phyloP scores from a whole-genome alignment of 2,797 vertebrate species.

The Ataeniobius toweri region DNA sequence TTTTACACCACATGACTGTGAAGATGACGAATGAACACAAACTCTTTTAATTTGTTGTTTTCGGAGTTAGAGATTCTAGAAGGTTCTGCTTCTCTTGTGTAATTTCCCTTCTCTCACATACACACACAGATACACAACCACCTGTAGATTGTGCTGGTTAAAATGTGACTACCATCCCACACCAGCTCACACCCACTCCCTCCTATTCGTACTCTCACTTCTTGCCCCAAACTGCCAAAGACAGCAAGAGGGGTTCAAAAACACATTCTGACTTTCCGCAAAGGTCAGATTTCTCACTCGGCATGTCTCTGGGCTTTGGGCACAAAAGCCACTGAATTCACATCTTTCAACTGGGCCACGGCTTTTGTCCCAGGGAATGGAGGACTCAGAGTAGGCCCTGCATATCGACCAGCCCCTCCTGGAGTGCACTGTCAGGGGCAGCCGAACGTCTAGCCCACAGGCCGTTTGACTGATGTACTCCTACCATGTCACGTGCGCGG shows the following conservation, averaged over 20 bases:
- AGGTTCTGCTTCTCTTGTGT: constrained; percentile 21
- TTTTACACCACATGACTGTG: constrained; percentile 78
- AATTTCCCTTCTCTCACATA: constrained; percentile 9
- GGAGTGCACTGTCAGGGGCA: constrained; percentile 83
- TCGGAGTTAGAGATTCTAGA: constrained; percentile 38
- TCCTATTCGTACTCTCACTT: constrained; percentile 66
- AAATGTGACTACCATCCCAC: constrained; percentile 46
- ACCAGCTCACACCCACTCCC: constrained; percentile 50
- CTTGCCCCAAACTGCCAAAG: constrained; percentile 76
- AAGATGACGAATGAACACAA: constrained; percentile 67
- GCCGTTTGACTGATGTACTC: constrained; percentile 86
- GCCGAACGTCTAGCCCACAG: constrained; percentile 81
- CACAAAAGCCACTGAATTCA: constrained; percentile 88
- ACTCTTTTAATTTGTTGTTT: constrained; percentile 64
- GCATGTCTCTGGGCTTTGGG: constrained; percentile 82
- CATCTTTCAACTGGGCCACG: constrained; percentile 83
- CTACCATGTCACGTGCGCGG: constrained; percentile 80
- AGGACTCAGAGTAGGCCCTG: constrained; percentile 77
- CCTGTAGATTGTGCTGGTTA: constrained; percentile 60
- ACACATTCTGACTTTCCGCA: constrained; percentile 83
- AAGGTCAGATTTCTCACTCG: constrained; percentile 88
- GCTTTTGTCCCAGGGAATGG: constrained; percentile 82
- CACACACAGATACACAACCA: constrained; percentile 22
- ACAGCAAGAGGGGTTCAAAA: constrained; percentile 82
- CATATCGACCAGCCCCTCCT: constrained; percentile 84